Percentiles rank a stretch among this genome's conserved stretches.
phyloP scores from a whole-genome alignment of 2,888 invertebrate species.

The Brachyptera putata region DNA sequence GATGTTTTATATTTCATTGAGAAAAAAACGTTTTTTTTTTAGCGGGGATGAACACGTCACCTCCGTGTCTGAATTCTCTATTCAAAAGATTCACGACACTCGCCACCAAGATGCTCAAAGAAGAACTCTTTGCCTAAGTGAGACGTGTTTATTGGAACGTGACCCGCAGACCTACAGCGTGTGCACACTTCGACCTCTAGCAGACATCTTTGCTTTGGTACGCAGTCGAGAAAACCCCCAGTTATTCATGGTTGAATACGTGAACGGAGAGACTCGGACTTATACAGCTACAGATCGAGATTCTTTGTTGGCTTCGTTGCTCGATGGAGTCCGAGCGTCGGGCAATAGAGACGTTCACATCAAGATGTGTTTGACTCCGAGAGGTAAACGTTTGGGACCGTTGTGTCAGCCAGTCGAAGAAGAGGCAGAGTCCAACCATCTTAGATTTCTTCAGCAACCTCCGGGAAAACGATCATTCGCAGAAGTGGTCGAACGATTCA shows the following conservation, averaged over 20 bases:
- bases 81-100: constrained; percentile 82
- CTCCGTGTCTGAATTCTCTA: constrained; percentile 92
- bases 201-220: constrained; percentile 86
- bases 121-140: constrained; percentile 88
- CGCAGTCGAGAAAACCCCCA: constrained; percentile 89
- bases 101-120: constrained; percentile 81
- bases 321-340: constrained; percentile 95
- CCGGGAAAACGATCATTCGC: constrained; percentile 61
- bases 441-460: constrained; percentile 69
- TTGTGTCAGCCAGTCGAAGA: constrained; percentile 88
- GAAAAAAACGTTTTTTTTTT: constrained; percentile 28
- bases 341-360: constrained; percentile 97
- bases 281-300: constrained; percentile 95
- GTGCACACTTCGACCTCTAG: constrained; percentile 75
- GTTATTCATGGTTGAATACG: constrained; percentile 89
- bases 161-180: constrained; percentile 96
- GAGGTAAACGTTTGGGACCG: constrained; percentile 86
- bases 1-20: no score
- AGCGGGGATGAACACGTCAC: constrained; percentile 95
- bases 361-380: constrained; percentile 74
- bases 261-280: constrained; percentile 81
- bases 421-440: constrained; percentile 56
- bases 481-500: constrained; percentile 90
- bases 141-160: constrained; percentile 91
- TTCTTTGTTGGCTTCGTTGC: constrained; percentile 86